Evolutionary conservation across 2,888 invertebrate genomes (phyloP), one percentile per base, ranked within the genome.

Genomic region (Oeneis ivallda): DNA sequence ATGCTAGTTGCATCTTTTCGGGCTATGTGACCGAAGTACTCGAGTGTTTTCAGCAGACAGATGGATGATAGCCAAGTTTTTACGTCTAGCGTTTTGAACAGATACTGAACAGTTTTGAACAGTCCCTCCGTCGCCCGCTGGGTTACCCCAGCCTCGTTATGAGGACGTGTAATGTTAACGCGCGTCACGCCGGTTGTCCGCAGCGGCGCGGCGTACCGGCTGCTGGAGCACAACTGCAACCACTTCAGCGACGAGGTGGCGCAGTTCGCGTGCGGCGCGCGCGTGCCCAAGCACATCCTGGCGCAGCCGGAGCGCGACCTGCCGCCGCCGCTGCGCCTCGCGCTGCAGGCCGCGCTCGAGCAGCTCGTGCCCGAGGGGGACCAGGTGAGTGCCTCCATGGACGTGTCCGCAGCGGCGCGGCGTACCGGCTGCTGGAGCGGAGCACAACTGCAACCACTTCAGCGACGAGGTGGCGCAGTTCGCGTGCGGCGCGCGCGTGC

Each of bases 371-470:
- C 86, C 64, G 76, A 71, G 3, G 17, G 26, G 13, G 50, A 15
- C 7, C 45, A 15, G 8, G 13, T 15, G 9, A 8, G 11, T 10
- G 17, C 3, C 13, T 50, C 19, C 0, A 11, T 0, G 11, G 11
- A 5, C 6, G 37, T 17, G 13, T 41, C 10, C 13, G 43, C 59
- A 59, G 59, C 89, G 96, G 95, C 54, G 93, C 93, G 5, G 82
- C 93, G 37, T 98, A 98, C 89, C 94, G 95, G 76, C 89, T 98
- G 66, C 92, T 98, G 73, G 93, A 94, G 72, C 96, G 73, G 93
- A 94, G 72, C 96, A 98, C 92, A 98, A 98, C 88, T 98, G 98
- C 91, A 98, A 98, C 89, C 95, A 94, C 83, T 98, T 98, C 89
- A 94, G 95, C 67, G 95, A 97, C 82, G 97, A 97, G 82, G 92